Conservation (phyloP, 2,888 invertebrate species). For the Ennomos fuscantarius region DNA sequence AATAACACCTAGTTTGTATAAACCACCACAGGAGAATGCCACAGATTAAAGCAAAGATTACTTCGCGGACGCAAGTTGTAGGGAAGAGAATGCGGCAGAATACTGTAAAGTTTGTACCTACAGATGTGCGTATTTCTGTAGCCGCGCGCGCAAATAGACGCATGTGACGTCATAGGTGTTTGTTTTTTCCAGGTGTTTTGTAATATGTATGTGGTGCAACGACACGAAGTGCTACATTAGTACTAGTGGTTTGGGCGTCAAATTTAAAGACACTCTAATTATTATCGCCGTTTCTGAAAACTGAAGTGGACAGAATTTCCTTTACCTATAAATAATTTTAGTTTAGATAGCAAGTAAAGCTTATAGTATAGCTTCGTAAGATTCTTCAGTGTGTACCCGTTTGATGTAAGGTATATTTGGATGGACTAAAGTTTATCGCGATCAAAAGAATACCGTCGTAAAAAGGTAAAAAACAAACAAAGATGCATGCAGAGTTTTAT, state of each 20-base stretch:
- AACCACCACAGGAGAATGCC: slow-evolving; percentile 1
- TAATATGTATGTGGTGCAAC: slow-evolving; percentile 22
- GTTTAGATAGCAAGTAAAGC: no score
- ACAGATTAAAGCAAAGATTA: slow-evolving; percentile 41
- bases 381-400: no score
- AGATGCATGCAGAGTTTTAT: no score
- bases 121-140: slow-evolving; percentile 53
- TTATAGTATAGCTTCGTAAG: no score
- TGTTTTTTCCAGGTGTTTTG: slow-evolving; percentile 37
- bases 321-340: not conserved
- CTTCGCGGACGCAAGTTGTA: not conserved
- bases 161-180: slow-evolving; percentile 49
- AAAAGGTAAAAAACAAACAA: no score
- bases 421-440: no score
- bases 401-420: no score
- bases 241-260: slow-evolving; percentile 1
- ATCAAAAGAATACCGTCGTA: no score
- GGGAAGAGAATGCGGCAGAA: not conserved
- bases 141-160: slow-evolving; percentile 57
- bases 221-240: slow-evolving; percentile 14
- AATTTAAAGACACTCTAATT: no score
- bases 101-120: slow-evolving; percentile 3
- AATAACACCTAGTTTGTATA: slow-evolving; percentile 1
- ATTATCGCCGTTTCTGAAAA: not conserved
- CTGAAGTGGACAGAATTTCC: not conserved